Percentiles rank a stretch among this genome's conserved stretches.
These are phyloP conservation scores for Drusus annulatus DNA, from an alignment of 1,140 invertebrate species.

Conservation along the genomic window DNA sequence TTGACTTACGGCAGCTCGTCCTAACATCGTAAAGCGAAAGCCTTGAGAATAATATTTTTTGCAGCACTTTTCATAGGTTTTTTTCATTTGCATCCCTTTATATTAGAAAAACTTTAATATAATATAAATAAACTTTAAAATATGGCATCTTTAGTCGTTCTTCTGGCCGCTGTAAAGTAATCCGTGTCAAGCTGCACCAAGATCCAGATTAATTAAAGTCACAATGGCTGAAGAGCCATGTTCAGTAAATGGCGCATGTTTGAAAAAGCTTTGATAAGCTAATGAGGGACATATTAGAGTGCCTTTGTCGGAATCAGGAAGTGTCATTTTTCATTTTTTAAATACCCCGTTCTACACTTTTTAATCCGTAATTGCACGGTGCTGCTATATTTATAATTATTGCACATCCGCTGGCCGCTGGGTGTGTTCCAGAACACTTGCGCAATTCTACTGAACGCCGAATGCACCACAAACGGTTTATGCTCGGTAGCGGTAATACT, in stretches of 20 bases:
- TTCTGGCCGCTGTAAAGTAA: too few species aligned
- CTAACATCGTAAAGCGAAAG: too few species aligned
- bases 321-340: conserved; percentile 54
- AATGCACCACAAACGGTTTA: conserved; percentile 30
- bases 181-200: too few species aligned
- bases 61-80: too few species aligned
- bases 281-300: conserved; percentile 46
- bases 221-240: conserved; percentile 26
- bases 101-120: too few species aligned
- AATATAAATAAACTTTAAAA: too few species aligned
- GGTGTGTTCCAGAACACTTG: neutral
- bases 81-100: too few species aligned
- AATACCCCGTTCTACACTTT: conserved; percentile 50
- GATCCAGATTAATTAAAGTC: conserved; percentile 16
- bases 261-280: conserved; percentile 44
- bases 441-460: conserved; percentile 1
- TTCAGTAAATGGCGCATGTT: conserved; percentile 47
- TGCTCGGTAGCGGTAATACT: conserved; percentile 25
- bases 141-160: too few species aligned
- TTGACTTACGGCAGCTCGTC: too few species aligned
- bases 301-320: conserved; percentile 5
- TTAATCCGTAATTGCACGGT: conserved; percentile 52
- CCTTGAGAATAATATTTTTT: too few species aligned
- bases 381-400: conserved; percentile 23
- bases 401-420: conserved; percentile 40